Evolutionary conservation across 1,140 invertebrate species (phyloP), one percentile per base, ranked within the genome.

Genomic region (Drosophila tropicalis): DNA sequence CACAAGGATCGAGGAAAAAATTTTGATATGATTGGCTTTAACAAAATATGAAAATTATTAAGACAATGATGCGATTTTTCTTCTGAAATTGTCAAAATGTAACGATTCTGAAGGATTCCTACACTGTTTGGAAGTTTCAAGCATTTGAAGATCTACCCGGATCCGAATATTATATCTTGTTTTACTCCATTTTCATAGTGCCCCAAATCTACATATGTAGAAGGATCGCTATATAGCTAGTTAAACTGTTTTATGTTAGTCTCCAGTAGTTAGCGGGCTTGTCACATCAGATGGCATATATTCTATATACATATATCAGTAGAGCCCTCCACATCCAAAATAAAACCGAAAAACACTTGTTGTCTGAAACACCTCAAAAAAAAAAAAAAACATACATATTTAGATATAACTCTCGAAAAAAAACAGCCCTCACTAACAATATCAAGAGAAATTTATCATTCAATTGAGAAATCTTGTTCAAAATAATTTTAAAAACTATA

Each of bases 301-400:
- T 17, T 7, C 13, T 55, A 67, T 7, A 40, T 60, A 39, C 54
- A 44, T 65, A 70, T 71, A 74, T 62, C 71, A 66, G 67, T 70
- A 78, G 75, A 40, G 60, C 70, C 60, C 74, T 72, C 62, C 57
- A 72, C n/a, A 44, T 17, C 44, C 17, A 22, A 51, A 51, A 22
- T 12, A 19, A 51, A 39, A 39, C 10, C 36, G 1, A 39, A 55
- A 32, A 47, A 64, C 71, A 78, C 77, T 76, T 55, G 74, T 80
- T 78, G 78, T 78, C 70, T 77, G 74, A 15, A 40, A 79, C 77
- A 73, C 74, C 25, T 51, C 41, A 62, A 17, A 62, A 41, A 9
- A 36, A 10, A n/a, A n/a, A n/a, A n/a, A n/a, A n/a, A n/a, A n/a
- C n/a, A n/a, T n/a, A 36, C 12, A 19, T 62, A 62, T 7, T 29